Base-by-base conservation (phyloP, 2,888 invertebrate species). In the Punctoribates punctum region DNA sequence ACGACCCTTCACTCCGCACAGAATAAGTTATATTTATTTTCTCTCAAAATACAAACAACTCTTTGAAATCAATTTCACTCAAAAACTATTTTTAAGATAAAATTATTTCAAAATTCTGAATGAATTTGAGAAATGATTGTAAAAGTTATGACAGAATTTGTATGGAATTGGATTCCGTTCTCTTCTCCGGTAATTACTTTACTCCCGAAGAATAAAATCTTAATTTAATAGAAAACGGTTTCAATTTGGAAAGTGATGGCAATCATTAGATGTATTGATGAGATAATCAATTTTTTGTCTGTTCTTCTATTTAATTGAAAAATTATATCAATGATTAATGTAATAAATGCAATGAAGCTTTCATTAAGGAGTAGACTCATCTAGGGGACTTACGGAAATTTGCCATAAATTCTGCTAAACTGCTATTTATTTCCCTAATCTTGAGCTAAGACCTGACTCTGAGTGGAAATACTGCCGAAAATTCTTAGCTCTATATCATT, bases 381-480 rank as follows among this genome's bases (percentile, higher is more conserved):
- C 34, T 34, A 34, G 38, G 9, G 46, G 46, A 72, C 72, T 9
- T 48, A 42, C 42, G 48, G 48, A 46, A 72, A 48, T 72, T 72
- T 72, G 72, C 72, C 72, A 72, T 72, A 72, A 72, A 72, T 72
- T 72, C 25, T 46, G 23, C 25, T 46, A 48, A 72, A 72, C 72
- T 72, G 72, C 72, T 72, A 72, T 72, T 72, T 72, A 72, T 72
- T 67, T 72, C 72, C 48, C 48, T 72, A 72, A 72, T 72, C 72
- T 72, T 11, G 38, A 29, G 23, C 9, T 34, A 67, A 60, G 60
- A 60, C 60, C 27, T 23, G 5, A 25, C 57, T 29, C 15, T 57
- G 9, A 60, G 27, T 57, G 60, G 15, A 29, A 60, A 23, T 17
- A 60, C 3, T 67, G 65, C 20, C 38, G 17, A 54, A 67, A 67